Evolutionary conservation across 2,888 invertebrate genomes (phyloP).

Genomic region (Erebia aethiops): DNA sequence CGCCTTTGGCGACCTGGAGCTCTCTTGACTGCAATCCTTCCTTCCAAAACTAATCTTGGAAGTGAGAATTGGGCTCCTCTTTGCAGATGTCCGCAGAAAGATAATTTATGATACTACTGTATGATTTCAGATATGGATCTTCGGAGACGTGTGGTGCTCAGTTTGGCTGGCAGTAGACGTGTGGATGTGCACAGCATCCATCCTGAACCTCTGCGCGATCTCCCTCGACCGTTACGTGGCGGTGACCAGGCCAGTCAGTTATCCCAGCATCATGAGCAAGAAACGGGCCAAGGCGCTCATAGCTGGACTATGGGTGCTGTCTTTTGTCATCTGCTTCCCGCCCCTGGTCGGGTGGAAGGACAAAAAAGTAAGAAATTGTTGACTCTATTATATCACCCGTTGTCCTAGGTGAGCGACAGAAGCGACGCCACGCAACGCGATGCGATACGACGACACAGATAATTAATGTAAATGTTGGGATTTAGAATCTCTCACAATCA

Average conservation of each 20-base stretch:
- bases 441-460: too few species aligned
- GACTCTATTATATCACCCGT: too few species aligned
- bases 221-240: conserved; percentile 98
- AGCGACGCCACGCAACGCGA: too few species aligned
- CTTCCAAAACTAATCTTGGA: too few species aligned
- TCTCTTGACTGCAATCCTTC: too few species aligned
- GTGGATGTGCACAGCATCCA: conserved; percentile 99
- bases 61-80: too few species aligned
- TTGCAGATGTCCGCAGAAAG: too few species aligned
- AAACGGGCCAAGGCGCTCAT: conserved; percentile 93
- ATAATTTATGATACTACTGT: not conserved
- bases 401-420: too few species aligned
- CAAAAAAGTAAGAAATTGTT: conserved; percentile 60
- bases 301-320: conserved; percentile 96
- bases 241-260: conserved; percentile 97
- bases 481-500: too few species aligned
- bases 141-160: conserved; percentile 97
- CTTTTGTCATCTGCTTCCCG: conserved; percentile 98
- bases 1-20: too few species aligned
- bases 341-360: conserved; percentile 97
- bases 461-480: too few species aligned
- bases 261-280: conserved; percentile 95
- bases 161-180: conserved; percentile 99
- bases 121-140: conserved; percentile 94
- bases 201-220: conserved; percentile 97